Evolutionary conservation across 2,113 vertebrate genomes (phyloP), one percentile per base, ranked within the genome.

Genomic region (Etheostoma cragini): DNA sequence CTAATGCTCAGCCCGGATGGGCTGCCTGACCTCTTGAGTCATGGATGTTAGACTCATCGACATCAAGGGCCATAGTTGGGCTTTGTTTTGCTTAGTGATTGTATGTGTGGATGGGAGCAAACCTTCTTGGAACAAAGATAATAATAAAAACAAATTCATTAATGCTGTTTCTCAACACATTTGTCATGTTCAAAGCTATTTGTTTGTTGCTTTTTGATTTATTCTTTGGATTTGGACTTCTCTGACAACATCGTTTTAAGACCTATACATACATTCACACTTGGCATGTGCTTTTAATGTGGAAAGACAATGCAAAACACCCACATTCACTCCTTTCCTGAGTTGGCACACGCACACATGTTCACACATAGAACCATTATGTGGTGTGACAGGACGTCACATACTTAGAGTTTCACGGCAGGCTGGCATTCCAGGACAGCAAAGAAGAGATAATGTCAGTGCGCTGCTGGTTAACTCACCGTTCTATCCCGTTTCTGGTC

Each of bases 21-120:
- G 88, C 81, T 58, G 76, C 90, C 80, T 87, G 90, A 93, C 93
- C 92, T 85, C 86, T 90, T 65, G 87, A 93, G 90, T 91, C 93
- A 93, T 76, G 90, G 82, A 88, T 91, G 91, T 92, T 91, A 87
- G 72, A 83, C 73, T 92, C 88, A 86, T 80, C 46, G 78, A 57
- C 86, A 88, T 89, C 80, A 88, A 80, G 81, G 75, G 82, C 79
- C 61, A 60, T 68, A 72, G 64, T 81, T 86, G 62, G 72, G 78
- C 61, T 90, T 82, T 70, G 70, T 86, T 87, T 76, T 61, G 63
- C 46, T 56, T 61, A 15, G 46, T 63, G 68, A 81, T 76, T 90
- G 76, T 77, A 65, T 84, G 86, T 53, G 72, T 2, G 30, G 58
- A 53, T 21, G 1, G n/a, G 30, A 72, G 49, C 24, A 70, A 73